Evolutionary conservation across 2,113 vertebrate genomes (phyloP), one percentile per base, ranked within the genome.

Genomic region (Embiotoca jacksoni): DNA sequence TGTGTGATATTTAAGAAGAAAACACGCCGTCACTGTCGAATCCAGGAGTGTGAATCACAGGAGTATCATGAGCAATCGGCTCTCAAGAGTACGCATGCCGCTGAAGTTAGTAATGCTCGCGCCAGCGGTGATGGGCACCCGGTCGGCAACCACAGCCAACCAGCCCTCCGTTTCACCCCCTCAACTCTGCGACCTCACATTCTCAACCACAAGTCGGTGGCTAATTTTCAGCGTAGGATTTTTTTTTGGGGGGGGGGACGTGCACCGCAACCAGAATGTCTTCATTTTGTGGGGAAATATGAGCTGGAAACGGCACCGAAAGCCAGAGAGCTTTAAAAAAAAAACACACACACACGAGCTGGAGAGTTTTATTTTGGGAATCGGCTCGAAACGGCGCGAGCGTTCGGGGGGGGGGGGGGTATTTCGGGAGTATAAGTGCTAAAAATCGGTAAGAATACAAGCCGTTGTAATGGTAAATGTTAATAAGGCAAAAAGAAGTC

Each of bases 151-250:
- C 58, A 33, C 79, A 78, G 61, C 75, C 78, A 80, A 23, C 47
- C 67, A 82, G 83, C 57, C 74, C 81, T n/a, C 73, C 39, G 82
- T 84, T 88, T 91, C 74, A 87, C 83, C 85, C 83, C 75, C 58
- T 86, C 83, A 86, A 81, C 84, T 78, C 37, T 73, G 56, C 60
- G 64, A 85, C 80, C 82, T 78, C 54, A 39, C 65, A 39, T 82
- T 81, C 77, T 70, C 52, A 11, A 72, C 74, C 54, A 35, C 75
- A 75, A 54, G 54, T 76, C 44, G 44, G 4, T 39, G 64, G 69
- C 36, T 49, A 62, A 31, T 59, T 69, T 61, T 77, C 62, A 55
- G 23, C 37, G 14, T 52, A 31, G 75, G 68, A 68, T 57, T 83
- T 33, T 23, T 23, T 23, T 23, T 23, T 23, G 1, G 23, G 23